These are phyloP conservation scores for Euwallacea fornicatus DNA, from an alignment of 1,140 invertebrate species.

Conservation along the genomic window DNA sequence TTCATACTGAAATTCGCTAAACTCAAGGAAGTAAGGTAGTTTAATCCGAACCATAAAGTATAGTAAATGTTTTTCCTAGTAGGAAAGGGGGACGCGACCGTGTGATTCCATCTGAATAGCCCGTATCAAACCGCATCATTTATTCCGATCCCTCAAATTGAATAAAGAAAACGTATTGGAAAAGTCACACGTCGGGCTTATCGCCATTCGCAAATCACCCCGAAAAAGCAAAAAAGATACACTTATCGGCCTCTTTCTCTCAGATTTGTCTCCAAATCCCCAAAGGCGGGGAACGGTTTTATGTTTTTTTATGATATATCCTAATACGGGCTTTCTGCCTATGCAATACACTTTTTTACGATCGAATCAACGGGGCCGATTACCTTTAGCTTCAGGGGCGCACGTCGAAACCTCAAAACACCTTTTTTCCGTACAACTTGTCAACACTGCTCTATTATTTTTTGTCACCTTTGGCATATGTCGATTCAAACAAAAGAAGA, in stretches of 20 bases:
- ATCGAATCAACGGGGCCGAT: conserved; percentile 41
- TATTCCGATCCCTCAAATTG: conserved; percentile 36
- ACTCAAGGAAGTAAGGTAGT: too few species aligned
- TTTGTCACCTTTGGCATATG: too few species aligned
- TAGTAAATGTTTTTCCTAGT: too few species aligned
- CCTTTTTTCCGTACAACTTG: too few species aligned
- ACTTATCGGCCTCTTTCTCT: conserved; percentile 44
- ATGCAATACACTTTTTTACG: conserved; percentile 48
- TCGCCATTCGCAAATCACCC: conserved; percentile 43
- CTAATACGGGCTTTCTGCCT: conserved; percentile 47
- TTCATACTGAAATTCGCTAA: neutral
- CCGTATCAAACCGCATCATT: conserved; percentile 36
- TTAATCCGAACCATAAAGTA: too few species aligned
- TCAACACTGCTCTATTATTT: too few species aligned
- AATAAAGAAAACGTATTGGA: conserved; percentile 39
- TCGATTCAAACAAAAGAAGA: too few species aligned
- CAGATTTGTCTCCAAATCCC: conserved; percentile 47
- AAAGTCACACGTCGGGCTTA: conserved; percentile 36
- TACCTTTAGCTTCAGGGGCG: conserved; percentile 35
- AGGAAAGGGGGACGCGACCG: neutral
- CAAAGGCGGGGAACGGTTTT: conserved; percentile 42
- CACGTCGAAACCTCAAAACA: neutral
- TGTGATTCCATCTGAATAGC: neutral
- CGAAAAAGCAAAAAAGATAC: conserved; percentile 42
- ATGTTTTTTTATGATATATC: conserved; percentile 49